These are phyloP conservation scores for Thamnophis sirtalis DNA, from an alignment of 2,113 vertebrate genomes.

Conservation along the genomic window DNA sequence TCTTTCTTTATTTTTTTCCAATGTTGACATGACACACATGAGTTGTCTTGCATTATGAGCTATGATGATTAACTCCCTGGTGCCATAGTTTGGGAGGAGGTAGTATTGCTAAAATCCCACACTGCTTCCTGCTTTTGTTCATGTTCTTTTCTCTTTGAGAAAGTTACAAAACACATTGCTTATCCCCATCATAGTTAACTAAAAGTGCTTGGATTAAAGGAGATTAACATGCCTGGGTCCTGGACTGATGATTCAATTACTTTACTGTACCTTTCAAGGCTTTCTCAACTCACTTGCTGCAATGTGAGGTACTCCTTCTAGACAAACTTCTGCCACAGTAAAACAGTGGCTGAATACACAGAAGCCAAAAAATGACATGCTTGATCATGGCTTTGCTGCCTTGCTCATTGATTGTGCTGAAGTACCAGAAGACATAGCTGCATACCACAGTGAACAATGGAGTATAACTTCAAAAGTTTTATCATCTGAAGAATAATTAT, in stretches of 20 bases:
- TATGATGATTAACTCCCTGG: background rate
- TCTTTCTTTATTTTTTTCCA: background rate
- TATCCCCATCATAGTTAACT: constrained; percentile 9
- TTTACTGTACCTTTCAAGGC: background rate
- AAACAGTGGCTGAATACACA: background rate
- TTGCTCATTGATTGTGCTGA: background rate
- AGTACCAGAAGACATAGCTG: background rate
- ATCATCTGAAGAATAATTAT: background rate
- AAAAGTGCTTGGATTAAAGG: constrained; percentile 18
- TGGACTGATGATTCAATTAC: background rate
- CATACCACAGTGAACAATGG: background rate
- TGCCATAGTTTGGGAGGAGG: background rate
- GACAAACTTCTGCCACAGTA: background rate
- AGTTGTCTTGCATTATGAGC: background rate
- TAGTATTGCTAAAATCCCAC: background rate
- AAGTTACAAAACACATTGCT: background rate
- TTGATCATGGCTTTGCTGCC: background rate
- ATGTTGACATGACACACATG: background rate
- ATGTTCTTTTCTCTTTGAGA: background rate
- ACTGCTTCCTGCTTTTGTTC: background rate
- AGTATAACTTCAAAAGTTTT: background rate
- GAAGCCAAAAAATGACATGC: background rate
- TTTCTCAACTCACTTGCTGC: background rate
- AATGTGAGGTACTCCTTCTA: background rate
- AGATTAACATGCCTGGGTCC: constrained; percentile 6